Percentiles rank a stretch among this genome's conserved stretches.
These are phyloP conservation scores for Pachydiplax longipennis DNA, from an alignment of 2,888 invertebrate species.

Conservation along the genomic window DNA sequence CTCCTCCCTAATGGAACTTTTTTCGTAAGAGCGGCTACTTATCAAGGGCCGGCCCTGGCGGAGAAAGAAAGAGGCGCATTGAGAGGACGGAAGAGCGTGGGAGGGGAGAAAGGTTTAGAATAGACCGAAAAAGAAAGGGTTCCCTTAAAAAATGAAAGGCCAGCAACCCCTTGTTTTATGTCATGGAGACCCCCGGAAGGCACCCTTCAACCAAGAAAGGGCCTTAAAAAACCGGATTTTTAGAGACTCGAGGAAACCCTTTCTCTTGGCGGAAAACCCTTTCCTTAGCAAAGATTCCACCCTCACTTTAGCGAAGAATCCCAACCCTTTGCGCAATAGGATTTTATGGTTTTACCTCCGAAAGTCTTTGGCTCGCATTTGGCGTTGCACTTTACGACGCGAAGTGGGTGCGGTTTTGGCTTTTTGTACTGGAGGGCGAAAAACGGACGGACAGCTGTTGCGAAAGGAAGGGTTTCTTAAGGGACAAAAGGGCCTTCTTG, in stretches of 20 bases:
- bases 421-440: neutral
- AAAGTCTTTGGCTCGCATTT: neutral
- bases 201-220: neutral
- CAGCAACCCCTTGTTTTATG: neutral
- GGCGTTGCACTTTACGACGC: neutral
- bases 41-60: neutral
- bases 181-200: neutral
- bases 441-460: neutral
- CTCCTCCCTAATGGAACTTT: too few species aligned
- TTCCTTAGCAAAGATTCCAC: neutral
- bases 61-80: neutral
- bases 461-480: neutral
- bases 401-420: neutral
- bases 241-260: neutral
- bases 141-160: neutral
- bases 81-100: neutral
- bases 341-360: neutral
- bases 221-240: neutral
- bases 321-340: neutral
- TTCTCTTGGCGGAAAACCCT: neutral
- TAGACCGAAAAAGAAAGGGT: neutral
- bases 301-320: neutral
- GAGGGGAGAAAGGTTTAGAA: neutral
- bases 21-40: neutral
- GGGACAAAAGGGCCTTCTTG: neutral